These are phyloP conservation scores for Candidula unifasciata DNA, from an alignment of 2,888 invertebrate genomes.

Conservation along the genomic window DNA sequence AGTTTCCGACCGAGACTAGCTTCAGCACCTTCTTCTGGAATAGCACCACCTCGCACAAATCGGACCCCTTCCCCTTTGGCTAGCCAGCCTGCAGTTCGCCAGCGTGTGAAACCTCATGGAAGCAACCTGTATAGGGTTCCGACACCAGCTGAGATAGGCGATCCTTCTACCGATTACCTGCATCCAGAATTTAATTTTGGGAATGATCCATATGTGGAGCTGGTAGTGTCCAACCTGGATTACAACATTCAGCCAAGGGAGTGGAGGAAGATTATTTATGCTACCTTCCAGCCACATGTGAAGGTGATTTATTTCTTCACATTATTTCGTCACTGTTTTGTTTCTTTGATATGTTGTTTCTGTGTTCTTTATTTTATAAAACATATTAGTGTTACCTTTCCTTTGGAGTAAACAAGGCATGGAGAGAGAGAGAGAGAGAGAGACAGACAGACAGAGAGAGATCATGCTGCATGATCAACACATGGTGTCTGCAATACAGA, in stretches of 20 bases:
- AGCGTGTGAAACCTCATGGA: conserved; percentile 31
- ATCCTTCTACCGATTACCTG: conserved; percentile 40
- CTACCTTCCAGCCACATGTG: conserved; percentile 83
- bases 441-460: too few species aligned
- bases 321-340: too few species aligned
- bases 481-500: too few species aligned
- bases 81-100: not conserved
- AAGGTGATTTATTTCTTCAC: conserved; percentile 79
- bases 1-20: conserved; percentile 36
- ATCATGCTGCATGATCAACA: too few species aligned
- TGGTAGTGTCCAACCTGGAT: conserved; percentile 84
- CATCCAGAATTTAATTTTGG: conserved; percentile 51
- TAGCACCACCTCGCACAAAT: conserved; percentile 1
- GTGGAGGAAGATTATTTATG: conserved; percentile 83
- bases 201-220: conserved; percentile 63
- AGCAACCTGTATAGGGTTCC: conserved; percentile 50
- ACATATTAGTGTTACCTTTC: too few species aligned
- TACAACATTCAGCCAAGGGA: conserved; percentile 84
- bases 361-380: too few species aligned
- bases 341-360: too few species aligned
- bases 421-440: too few species aligned
- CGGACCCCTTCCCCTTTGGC: conserved; percentile 36
- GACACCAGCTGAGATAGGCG: conserved; percentile 50
- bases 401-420: too few species aligned
- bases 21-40: conserved; percentile 14